Evolutionary conservation across 2,797 vertebrate genomes (phyloP).

Genomic region (Hirundo rustica): DNA sequence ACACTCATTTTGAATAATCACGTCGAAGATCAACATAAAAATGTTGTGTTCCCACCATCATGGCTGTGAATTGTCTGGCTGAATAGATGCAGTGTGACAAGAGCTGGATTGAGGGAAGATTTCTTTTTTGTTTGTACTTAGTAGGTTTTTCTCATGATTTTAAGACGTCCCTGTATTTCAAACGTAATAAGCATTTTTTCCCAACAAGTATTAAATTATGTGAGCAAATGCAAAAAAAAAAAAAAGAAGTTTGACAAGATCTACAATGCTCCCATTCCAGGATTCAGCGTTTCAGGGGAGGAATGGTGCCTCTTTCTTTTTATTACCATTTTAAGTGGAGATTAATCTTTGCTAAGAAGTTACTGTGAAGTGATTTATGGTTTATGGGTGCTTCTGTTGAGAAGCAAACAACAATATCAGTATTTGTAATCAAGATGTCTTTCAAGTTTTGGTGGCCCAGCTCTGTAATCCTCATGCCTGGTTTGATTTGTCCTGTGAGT

Average conservation of each 20-base stretch:
- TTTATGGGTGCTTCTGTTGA: not conserved
- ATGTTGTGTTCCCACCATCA: not conserved
- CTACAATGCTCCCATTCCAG: not conserved
- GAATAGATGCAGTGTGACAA: not conserved
- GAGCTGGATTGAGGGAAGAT: not conserved
- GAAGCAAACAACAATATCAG: not conserved
- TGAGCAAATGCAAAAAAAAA: not conserved
- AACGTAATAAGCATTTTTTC: not conserved
- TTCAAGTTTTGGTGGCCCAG: not conserved
- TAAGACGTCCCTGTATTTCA: not conserved
- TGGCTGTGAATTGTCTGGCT: not conserved
- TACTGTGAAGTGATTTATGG: not conserved
- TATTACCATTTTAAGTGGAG: not conserved
- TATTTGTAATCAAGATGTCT: not conserved
- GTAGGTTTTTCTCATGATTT: not conserved
- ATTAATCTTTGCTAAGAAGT: not conserved
- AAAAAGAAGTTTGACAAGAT: not conserved
- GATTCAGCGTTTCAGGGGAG: not conserved
- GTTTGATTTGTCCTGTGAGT: not conserved
- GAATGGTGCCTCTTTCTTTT: not conserved
- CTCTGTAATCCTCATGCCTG: not conserved
- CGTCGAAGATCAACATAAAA: not conserved
- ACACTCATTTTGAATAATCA: not conserved
- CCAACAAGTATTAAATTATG: not conserved
- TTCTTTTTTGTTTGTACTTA: not conserved